These are phyloP conservation scores for Centropus unirufus DNA, from an alignment of 2,113 vertebrate genomes.

Conservation along the genomic window DNA sequence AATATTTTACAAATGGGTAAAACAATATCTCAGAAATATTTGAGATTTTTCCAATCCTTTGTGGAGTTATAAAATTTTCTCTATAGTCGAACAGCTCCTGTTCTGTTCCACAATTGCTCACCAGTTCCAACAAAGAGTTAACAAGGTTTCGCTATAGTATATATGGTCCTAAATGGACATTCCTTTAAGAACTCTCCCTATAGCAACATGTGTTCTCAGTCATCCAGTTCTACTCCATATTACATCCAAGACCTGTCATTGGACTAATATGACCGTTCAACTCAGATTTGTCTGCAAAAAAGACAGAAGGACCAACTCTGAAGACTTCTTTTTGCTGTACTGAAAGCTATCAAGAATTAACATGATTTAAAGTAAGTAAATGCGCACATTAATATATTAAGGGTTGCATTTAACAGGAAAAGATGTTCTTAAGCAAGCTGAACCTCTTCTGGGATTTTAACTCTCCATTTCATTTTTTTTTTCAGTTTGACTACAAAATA, in stretches of 20 bases:
- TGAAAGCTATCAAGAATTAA: background rate
- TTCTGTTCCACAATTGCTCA: background rate
- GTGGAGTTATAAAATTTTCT: background rate
- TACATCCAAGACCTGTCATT: background rate
- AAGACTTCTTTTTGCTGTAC: background rate
- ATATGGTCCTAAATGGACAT: background rate
- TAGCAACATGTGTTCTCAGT: background rate
- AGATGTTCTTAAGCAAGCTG: background rate
- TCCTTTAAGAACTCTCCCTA: background rate
- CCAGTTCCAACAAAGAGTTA: background rate
- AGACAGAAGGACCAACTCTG: background rate
- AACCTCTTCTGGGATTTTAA: background rate
- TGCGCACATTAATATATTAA: background rate
- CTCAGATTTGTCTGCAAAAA: background rate
- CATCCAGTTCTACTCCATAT: background rate
- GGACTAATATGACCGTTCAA: background rate
- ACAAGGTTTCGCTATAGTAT: background rate
- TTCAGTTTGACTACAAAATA: background rate
- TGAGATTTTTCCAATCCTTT: background rate
- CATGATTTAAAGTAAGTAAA: background rate
- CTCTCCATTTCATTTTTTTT: background rate
- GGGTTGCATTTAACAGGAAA: background rate
- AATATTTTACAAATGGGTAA: background rate
- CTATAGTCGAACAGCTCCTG: background rate
- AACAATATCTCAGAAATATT: background rate